Evolutionary conservation across 1,140 invertebrate species (phyloP), one percentile per base, ranked within the genome.

Genomic region (Polypedilum pembai): DNA sequence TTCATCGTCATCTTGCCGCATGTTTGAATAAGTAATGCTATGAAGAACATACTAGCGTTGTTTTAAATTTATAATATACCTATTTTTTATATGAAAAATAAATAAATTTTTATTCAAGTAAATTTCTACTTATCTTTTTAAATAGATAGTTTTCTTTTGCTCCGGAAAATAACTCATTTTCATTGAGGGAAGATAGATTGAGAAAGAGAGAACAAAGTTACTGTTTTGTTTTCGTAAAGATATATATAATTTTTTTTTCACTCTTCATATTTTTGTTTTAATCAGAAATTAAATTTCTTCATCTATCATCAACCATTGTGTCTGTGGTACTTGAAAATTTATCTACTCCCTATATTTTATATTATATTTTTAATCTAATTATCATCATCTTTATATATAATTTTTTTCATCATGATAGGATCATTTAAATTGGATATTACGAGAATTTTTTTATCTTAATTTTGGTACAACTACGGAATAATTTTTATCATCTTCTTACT

Each of bases 391-490:
- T 69, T 69, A 20, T 69, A 69, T 7, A 7, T 66, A 66, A 66
- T 66, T 66, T 18, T 66, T 69, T 20, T 69, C 8, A 18, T 18
- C 20, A 18, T 69, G 65, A 69, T 69, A 69, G 20, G 65, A 20
- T 56, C 45, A 69, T 20, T 33, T 69, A 69, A 69, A 18, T 69
- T 18, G 65, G 65, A 69, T 69, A 20, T 69, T 69, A 20, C 65
- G 20, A 20, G 17, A 18, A 69, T 21, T 56, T 15, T 56, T 15
- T 56, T 56, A 56, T 56, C n/a, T 17, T 15, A 56, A 56, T 56
- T 56, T 69, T 69, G 65, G 65, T 69, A 69, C 65, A 69, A 69
- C 65, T 69, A 69, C 65, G 65, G 65, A 69, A 21, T 18, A 20
- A 10, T 69, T 20, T 69, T 20, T 20, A 20, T 10, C 7, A 66